A percentile compares a stretch with the other conserved stretches of the same genome.
These are phyloP conservation scores for Erebia epiphron DNA, from an alignment of 2,888 invertebrate genomes.

Conservation along the genomic window DNA sequence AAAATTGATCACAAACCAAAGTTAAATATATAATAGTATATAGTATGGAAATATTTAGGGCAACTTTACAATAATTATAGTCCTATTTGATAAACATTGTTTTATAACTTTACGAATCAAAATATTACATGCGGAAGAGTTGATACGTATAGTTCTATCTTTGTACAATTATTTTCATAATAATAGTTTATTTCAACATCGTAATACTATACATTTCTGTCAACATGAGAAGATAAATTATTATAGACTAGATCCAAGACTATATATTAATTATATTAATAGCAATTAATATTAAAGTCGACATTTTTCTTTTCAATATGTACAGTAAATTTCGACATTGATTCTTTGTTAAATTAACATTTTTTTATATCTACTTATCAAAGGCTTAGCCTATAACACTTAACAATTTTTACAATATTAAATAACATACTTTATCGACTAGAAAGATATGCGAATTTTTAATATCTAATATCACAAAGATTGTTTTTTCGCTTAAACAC, in stretches of 20 bases:
- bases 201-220: slow-evolving; percentile 5
- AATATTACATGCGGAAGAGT: slow-evolving; percentile 1
- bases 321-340: slow-evolving; percentile 32
- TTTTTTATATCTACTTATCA: slow-evolving; percentile 21
- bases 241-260: slow-evolving; percentile 7
- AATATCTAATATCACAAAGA: slow-evolving; percentile 77
- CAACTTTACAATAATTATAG: not conserved
- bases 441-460: slow-evolving; percentile 58
- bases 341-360: slow-evolving; percentile 26
- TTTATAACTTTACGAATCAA: not conserved
- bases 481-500: slow-evolving; percentile 48
- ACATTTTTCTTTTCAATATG: slow-evolving; percentile 20
- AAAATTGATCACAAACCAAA: not conserved
- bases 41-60: slow-evolving; percentile 8
- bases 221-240: slow-evolving; percentile 9
- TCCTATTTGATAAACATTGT: slow-evolving; percentile 6
- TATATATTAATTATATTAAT: slow-evolving; percentile 6
- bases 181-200: slow-evolving; percentile 10
- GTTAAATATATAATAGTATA: not conserved
- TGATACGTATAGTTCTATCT: not conserved
- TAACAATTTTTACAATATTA: slow-evolving; percentile 39
- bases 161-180: not conserved
- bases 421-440: slow-evolving; percentile 40
- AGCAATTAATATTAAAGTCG: slow-evolving; percentile 9
- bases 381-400: slow-evolving; percentile 42